Base-by-base conservation (phyloP, 2,888 invertebrate genomes). In the Drosophila prolongata region DNA sequence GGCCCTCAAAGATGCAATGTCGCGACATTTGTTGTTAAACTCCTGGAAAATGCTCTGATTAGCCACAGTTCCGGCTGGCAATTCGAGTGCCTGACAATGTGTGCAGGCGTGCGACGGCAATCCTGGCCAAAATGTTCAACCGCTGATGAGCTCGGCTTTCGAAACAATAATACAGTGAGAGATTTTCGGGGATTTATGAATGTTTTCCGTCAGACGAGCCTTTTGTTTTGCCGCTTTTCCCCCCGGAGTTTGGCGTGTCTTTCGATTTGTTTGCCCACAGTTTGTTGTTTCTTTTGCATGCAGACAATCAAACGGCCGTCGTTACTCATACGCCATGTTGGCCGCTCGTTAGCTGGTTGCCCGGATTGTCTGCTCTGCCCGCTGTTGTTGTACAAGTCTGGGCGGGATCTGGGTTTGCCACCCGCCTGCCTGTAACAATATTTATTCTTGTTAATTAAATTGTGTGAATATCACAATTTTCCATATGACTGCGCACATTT, bases 401-500 rank as follows among this genome's bases (percentile, higher is more conserved):
- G 56, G 14, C 44, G 66, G 46, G 44, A 49, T 59, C 53, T 30
- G 30, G 35, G 19, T 19, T 34, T 68, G 62, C 81, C 67, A 59
- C 70, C 70, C 74, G 65, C 73, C 83, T 72, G 83, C 78, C 85
- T 89, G 85, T 84, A 87, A 91, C 88, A 91, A 91, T 91, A 91
- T 91, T 91, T 91, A 88, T 91, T 90, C 87, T 89, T 90, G 91
- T 91, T 91, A 91, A 91, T 91, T 91, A 91, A 91, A 91, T 91
- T 91, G 91, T 91, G 90, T 90, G 90, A 91, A 91, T 91, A 91
- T 91, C 86, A 91, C 84, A 90, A 90, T 91, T 91, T 91, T 91
- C 90, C 90, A 79, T 88, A 81, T 90, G 90, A 89, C 80, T 91
- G 90, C 87, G 79, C 86, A 80, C 81, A 84, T 89, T 91, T 90